phyloP scores from a whole-genome alignment of 2,888 invertebrate species.

The Gandaritis pyraliata region DNA sequence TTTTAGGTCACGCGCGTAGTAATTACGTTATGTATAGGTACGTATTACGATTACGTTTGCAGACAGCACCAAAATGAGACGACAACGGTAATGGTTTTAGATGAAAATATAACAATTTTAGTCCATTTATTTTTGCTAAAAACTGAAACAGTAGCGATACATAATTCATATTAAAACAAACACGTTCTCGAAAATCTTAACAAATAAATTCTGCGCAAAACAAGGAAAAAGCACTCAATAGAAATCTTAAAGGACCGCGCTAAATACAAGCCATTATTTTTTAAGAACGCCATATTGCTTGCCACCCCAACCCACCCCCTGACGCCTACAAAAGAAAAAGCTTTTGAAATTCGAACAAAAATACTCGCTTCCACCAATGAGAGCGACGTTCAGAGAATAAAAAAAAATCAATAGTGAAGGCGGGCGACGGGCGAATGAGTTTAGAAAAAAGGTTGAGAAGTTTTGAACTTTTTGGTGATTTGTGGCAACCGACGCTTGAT shows the following conservation, averaged over 20 bases:
- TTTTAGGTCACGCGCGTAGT: neutral
- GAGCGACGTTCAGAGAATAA: conserved; percentile 58
- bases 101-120: no score
- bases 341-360: conserved; percentile 79
- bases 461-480: conserved; percentile 36
- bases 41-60: no score
- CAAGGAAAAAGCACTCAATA: conserved; percentile 29
- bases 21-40: no score
- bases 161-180: neutral
- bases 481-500: conserved; percentile 11
- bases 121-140: no score
- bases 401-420: conserved; percentile 71
- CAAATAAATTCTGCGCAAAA: conserved; percentile 22
- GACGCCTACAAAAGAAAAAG: conserved; percentile 79
- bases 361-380: conserved; percentile 70
- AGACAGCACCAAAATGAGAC: no score
- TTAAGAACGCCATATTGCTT: conserved; percentile 66
- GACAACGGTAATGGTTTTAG: no score
- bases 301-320: conserved; percentile 53
- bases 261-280: conserved; percentile 56
- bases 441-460: conserved; percentile 48
- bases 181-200: conserved; percentile 1
- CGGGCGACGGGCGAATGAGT: conserved; percentile 39
- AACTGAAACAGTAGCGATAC: neutral
- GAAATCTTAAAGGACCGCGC: conserved; percentile 33